Conservation (phyloP, 2,888 invertebrate genomes). For the Macaria notata region DNA sequence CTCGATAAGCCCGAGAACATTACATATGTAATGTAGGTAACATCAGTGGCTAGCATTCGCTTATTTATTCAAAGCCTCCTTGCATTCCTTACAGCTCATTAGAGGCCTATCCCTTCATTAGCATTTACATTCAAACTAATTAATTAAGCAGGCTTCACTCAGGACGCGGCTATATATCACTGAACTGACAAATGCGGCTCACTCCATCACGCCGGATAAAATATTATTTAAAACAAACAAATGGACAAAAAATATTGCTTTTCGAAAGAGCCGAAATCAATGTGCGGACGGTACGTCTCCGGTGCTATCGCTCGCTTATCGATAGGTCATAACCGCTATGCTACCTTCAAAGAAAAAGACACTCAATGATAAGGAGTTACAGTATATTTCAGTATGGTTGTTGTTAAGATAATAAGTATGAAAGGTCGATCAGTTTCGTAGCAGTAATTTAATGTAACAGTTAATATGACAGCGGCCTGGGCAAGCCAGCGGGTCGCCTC, state of each 20-base stretch:
- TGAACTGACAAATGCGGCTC: constrained; percentile 78
- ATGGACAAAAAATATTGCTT: constrained; percentile 77
- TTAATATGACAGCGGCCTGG: constrained; percentile 82
- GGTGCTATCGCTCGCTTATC: constrained; percentile 36
- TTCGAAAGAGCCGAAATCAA: constrained; percentile 81
- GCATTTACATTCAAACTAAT: constrained; percentile 68
- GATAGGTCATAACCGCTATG: constrained; percentile 38
- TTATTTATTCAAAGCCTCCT: constrained; percentile 19
- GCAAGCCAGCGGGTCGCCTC: constrained; percentile 78
- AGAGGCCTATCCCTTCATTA: constrained; percentile 63
- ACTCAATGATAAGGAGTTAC: constrained; percentile 25
- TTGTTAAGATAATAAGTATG: constrained; percentile 59
- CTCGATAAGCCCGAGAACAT: too few relatives aligned
- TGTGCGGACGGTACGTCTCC: constrained; percentile 72
- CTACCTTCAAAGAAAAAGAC: constrained; percentile 24
- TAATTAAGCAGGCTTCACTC: constrained; percentile 68
- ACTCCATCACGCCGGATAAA: constrained; percentile 80
- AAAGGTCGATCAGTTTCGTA: constrained; percentile 67
- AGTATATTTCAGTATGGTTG: constrained; percentile 39
- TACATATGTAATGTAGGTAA: background rate
- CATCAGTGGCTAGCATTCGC: background rate
- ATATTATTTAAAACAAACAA: constrained; percentile 83
- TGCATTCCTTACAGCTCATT: constrained; percentile 48
- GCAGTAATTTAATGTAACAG: constrained; percentile 82
- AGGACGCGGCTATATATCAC: constrained; percentile 72